Percentiles rank a stretch among this genome's conserved stretches.
phyloP scores from a whole-genome alignment of 2,888 invertebrate species.

The Drosophila mulleri region DNA sequence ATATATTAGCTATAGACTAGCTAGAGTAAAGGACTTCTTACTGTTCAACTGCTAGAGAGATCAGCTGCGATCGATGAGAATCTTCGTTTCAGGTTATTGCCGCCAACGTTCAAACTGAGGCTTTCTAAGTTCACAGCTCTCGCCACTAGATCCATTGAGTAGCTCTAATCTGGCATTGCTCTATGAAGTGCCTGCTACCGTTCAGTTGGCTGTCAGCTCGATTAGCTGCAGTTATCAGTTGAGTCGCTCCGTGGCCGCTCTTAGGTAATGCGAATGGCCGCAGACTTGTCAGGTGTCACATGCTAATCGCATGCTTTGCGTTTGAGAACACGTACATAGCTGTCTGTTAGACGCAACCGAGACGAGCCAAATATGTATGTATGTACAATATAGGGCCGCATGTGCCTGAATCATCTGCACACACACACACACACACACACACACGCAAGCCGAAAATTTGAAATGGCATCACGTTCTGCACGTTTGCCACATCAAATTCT shows the following conservation, averaged over 20 bases:
- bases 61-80: background rate
- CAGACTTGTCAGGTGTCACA: constrained; percentile 3
- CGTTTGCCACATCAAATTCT: constrained; percentile 62
- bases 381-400: background rate
- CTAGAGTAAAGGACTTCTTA: background rate
- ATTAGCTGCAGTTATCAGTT: background rate
- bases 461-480: constrained; percentile 64
- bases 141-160: background rate
- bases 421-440: constrained; percentile 3
- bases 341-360: constrained; percentile 7
- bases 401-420: constrained; percentile 12
- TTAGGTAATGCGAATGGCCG: background rate
- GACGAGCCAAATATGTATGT: background rate
- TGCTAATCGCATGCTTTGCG: constrained; percentile 19
- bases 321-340: constrained; percentile 44
- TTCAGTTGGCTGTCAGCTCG: background rate
- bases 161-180: background rate
- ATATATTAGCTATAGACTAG: too few species aligned
- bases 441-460: constrained; percentile 11
- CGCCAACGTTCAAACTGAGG: background rate
- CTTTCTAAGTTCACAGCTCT: background rate
- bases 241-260: background rate
- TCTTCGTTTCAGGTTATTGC: background rate
- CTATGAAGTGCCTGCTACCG: background rate
- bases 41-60: too few species aligned